These are phyloP conservation scores for Noctua janthe DNA, from an alignment of 2,888 invertebrate species.

Conservation along the genomic window DNA sequence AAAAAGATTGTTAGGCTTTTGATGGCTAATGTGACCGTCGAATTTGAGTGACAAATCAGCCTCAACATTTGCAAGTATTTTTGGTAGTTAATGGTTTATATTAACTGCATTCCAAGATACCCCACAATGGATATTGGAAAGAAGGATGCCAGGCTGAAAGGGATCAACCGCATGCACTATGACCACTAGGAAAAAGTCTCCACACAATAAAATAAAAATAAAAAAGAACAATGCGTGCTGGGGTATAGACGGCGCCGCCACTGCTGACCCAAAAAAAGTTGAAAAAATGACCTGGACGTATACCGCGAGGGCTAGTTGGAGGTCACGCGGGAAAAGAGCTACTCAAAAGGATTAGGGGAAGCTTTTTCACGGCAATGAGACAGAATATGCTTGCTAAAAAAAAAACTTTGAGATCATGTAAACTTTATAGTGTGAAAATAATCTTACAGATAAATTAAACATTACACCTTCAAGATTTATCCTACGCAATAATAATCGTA, in stretches of 20 bases:
- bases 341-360: neutral
- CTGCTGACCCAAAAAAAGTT: neutral
- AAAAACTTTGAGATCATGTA: neutral
- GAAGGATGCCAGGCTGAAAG: too few relatives aligned
- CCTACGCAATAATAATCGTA: neutral
- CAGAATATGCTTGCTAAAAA: neutral
- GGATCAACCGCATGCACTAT: neutral
- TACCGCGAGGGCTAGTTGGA: neutral
- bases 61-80: neutral
- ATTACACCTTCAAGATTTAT: neutral
- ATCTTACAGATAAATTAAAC: neutral
- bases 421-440: neutral
- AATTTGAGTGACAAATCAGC: slow-evolving; percentile 4
- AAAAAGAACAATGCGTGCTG: neutral
- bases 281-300: neutral
- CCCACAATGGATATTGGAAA: too few relatives aligned
- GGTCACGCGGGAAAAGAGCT: neutral
- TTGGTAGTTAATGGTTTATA: too few relatives aligned
- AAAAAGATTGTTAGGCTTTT: slow-evolving; percentile 31
- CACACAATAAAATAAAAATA: neutral
- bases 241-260: neutral
- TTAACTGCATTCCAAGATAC: too few relatives aligned
- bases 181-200: neutral
- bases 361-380: neutral
- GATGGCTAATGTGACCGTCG: slow-evolving; percentile 5